Conservation (phyloP, 2,888 invertebrate species). For the Ormyrus thymus region DNA sequence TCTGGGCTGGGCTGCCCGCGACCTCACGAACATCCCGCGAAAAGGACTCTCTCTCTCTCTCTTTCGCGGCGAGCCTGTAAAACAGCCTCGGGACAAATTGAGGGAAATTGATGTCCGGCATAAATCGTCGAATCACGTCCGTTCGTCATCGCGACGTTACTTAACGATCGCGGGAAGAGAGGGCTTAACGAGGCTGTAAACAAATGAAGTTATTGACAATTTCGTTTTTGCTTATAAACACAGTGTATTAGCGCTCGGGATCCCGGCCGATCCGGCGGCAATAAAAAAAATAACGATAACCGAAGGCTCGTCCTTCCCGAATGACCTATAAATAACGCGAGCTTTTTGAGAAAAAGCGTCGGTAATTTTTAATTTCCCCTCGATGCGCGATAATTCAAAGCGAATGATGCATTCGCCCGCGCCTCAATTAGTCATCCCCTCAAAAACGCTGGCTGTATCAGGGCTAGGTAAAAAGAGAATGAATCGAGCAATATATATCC, state of each 20-base stretch:
- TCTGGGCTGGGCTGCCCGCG: conserved; percentile 13
- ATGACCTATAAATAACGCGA: neutral
- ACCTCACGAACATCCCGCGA: conserved; percentile 26
- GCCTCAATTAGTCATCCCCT: conserved; percentile 56
- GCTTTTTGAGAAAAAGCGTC: conserved; percentile 50
- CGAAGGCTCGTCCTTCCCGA: conserved; percentile 39
- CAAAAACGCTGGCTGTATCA: conserved; percentile 54
- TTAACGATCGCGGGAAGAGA: conserved; percentile 33
- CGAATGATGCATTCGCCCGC: conserved; percentile 53
- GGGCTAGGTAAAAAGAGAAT: conserved; percentile 9
- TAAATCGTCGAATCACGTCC: conserved; percentile 51
- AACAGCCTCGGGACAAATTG: conserved; percentile 45
- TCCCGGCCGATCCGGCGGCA: conserved; percentile 25
- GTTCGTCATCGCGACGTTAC: conserved; percentile 51
- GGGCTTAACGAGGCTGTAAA: conserved; percentile 51
- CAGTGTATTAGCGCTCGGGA: conserved; percentile 30
- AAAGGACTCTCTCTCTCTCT: neutral
- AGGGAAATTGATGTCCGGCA: conserved; percentile 48
- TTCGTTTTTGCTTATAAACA: conserved; percentile 33
- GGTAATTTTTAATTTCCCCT: conserved; percentile 57
- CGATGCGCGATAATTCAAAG: conserved; percentile 52
- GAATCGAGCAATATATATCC: conserved; percentile 42
- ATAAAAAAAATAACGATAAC: conserved; percentile 34
- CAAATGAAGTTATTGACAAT: conserved; percentile 55
- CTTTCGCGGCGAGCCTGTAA: conserved; percentile 19